Evolutionary conservation across 2,888 invertebrate species (phyloP).

Genomic region (Glaucopsyche alexis): DNA sequence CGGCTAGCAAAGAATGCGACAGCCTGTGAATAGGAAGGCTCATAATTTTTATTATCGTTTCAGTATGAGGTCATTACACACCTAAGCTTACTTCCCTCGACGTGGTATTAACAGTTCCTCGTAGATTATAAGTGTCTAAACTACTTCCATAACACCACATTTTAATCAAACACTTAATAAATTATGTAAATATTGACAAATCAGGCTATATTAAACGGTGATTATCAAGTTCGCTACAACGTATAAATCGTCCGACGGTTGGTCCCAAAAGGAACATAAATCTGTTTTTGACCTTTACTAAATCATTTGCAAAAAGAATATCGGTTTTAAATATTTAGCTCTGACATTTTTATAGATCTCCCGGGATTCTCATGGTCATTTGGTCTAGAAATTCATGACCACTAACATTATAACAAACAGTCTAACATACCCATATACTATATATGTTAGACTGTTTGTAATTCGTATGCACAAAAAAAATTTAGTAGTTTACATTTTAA

Average conservation of each 20-base stretch:
- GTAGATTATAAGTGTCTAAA: no score
- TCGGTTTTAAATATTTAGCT: constrained; percentile 28
- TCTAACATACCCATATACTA: no score
- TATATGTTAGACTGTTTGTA: no score
- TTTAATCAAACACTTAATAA: constrained; percentile 1
- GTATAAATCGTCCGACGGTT: constrained; percentile 67
- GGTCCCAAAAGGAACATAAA: constrained; percentile 71
- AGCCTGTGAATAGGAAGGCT: no score
- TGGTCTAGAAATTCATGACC: neutral
- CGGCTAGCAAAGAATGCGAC: no score
- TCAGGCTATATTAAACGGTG: neutral
- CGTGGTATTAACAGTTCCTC: no score
- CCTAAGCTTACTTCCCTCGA: no score
- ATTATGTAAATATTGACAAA: neutral
- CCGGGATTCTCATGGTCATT: constrained; percentile 13
- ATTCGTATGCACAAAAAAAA: no score
- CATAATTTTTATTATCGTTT: no score
- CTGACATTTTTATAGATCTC: constrained; percentile 14
- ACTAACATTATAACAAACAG: no score
- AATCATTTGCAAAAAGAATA: constrained; percentile 60
- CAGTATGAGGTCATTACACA: no score
- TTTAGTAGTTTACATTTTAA: neutral
- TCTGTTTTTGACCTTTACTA: constrained; percentile 71
- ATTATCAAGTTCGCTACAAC: constrained; percentile 48
- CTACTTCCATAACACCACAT: neutral